These are phyloP conservation scores for Spinus pinus DNA, from an alignment of 2,797 vertebrate genomes.

Conservation along the genomic window DNA sequence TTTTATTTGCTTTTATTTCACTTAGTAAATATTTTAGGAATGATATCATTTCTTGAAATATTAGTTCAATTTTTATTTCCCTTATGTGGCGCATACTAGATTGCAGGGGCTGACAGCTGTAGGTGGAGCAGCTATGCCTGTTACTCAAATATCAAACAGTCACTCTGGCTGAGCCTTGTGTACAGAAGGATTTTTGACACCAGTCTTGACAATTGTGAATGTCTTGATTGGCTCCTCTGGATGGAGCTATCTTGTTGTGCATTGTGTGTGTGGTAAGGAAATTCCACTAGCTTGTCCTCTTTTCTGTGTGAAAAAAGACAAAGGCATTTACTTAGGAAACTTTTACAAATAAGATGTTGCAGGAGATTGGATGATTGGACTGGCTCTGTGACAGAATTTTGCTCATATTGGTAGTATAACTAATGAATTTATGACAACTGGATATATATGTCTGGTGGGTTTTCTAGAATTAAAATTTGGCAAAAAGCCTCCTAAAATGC, in stretches of 20 bases:
- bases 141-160: conserved; percentile 81
- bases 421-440: background rate
- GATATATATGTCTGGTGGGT: background rate
- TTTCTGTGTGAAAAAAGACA: background rate
- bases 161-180: conserved; percentile 83
- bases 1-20: background rate
- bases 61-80: background rate
- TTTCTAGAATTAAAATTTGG: background rate
- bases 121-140: conserved; percentile 82
- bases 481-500: background rate
- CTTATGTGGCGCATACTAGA: background rate
- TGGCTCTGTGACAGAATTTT: background rate
- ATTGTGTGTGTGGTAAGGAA: conserved; percentile 76
- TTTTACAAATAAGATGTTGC: background rate
- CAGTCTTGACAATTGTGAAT: conserved; percentile 80
- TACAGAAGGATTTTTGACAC: conserved; percentile 82
- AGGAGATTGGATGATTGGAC: background rate
- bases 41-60: background rate
- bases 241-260: conserved; percentile 79
- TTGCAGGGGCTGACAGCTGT: conserved; percentile 80
- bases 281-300: background rate
- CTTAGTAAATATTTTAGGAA: background rate
- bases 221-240: conserved; percentile 82
- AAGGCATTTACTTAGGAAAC: background rate
- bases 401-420: background rate